phyloP scores from a whole-genome alignment of 2,113 vertebrate species.

The Ondatra zibethicus region DNA sequence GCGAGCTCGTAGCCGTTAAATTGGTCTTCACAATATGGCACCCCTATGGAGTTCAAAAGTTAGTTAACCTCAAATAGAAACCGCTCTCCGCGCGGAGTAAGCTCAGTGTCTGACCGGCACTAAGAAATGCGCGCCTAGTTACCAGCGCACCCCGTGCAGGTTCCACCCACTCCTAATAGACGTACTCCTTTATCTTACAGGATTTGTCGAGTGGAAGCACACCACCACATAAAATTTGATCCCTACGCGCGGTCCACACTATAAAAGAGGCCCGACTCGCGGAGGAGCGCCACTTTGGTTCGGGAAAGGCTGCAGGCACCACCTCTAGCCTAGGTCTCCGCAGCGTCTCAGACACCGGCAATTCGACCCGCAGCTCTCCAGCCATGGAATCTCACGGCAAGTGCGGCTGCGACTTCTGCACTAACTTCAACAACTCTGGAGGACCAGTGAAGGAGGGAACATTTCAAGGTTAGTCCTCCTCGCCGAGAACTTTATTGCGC shows the following conservation, averaged over 20 bases:
- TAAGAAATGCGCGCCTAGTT: background rate
- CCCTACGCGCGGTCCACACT: background rate
- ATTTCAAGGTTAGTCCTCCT: slow-evolving; percentile 37
- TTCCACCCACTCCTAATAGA: background rate
- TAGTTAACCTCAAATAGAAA: background rate
- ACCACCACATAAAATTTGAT: background rate
- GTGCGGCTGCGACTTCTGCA: fast-evolving
- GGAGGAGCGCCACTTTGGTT: fast-evolving
- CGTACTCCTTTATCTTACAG: background rate
- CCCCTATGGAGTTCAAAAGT: background rate
- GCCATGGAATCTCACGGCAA: background rate
- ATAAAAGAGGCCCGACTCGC: background rate
- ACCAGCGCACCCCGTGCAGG: background rate
- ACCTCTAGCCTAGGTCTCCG: fast-evolving
- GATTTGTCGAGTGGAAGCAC: background rate
- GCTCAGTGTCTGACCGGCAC: background rate
- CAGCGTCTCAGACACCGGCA: fast-evolving
- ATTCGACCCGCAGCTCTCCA: background rate
- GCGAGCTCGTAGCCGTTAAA: background rate
- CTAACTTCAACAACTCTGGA: no score
- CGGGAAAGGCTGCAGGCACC: fast-evolving
- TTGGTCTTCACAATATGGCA: no score
- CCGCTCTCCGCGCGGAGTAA: background rate
- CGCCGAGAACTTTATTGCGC: background rate
- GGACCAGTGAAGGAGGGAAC: fast-evolving